Base-by-base conservation (phyloP, 2,797 vertebrate genomes). In the Moxostoma hubbsi region DNA sequence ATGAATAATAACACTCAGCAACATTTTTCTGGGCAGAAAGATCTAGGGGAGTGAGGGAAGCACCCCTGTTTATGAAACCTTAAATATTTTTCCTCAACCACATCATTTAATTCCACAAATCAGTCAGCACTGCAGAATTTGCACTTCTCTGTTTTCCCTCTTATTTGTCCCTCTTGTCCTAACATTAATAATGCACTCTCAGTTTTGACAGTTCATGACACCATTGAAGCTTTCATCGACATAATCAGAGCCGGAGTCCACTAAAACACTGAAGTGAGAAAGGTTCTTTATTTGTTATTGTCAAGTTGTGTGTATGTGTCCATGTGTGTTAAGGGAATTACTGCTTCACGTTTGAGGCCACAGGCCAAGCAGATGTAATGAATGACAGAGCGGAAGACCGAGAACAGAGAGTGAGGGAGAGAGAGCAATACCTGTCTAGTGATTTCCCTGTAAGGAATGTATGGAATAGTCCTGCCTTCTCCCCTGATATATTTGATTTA, bases 101-200 rank as follows among this genome's bases (percentile, higher is more conserved):
- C 7, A 16, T 53, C 9, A 43, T 68, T 69, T 63, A 6, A 68
- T 70, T 73, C 12, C 46, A 66, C 62, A 73, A 66, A 73, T 76
- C 55, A 45, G 7, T 79, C 51, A 51, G 46, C 55, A 75, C 66
- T 16, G 49, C 16, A 67, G 61, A 84, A 81, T 46, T 78, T 1
- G 71, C 43, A 24, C 74, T 45, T 66, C 51, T 54, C 10, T 46
- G 9, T 72, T 58, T 50, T 62, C 55, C 0, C 43, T 11, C 43
- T 58, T 63, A 79, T 79, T 66, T 49, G 45, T 79, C 71, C 66
- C 71, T 57, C 8, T 50, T 53, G 79, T 57, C 67, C 74, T 77
- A 59, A 79, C 53, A 68, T 75, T 54, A 75, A 47, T 77, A 75
- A 64, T 13, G 36, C 24, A 72, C 43, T 73, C 36, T 4, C 18